A percentile compares a stretch with the other conserved stretches of the same genome.
Evolutionary conservation across 2,888 invertebrate genomes (phyloP).

Genomic region (Clanis bilineata): DNA sequence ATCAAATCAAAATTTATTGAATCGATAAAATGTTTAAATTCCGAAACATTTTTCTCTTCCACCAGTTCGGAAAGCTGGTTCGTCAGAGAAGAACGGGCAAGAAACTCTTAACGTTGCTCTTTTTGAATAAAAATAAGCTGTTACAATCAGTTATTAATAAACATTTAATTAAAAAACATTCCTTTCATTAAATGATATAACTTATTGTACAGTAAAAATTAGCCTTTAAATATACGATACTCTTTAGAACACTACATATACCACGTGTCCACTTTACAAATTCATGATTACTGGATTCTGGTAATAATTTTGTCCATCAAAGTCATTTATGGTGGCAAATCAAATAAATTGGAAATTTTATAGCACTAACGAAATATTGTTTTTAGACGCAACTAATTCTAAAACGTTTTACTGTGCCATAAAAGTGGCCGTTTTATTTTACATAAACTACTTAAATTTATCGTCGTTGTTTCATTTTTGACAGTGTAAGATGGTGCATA

Average conservation of each 20-base stretch:
- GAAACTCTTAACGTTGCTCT: too few species aligned
- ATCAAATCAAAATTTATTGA: too few species aligned
- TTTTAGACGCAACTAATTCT: constrained; percentile 55
- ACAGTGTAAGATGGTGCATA: constrained; percentile 50
- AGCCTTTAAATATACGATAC: neutral
- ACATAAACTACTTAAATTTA: constrained; percentile 66
- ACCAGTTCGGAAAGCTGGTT: too few species aligned
- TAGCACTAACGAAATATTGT: constrained; percentile 54
- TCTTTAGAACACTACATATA: neutral
- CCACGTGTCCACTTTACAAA: neutral
- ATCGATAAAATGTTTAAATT: too few species aligned
- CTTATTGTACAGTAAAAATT: neutral
- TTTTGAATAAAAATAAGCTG: too few species aligned
- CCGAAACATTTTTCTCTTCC: too few species aligned
- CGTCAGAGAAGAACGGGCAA: too few species aligned
- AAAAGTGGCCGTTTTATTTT: constrained; percentile 61
- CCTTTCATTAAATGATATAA: too few species aligned
- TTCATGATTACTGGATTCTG: constrained; percentile 8
- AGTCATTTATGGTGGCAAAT: constrained; percentile 35
- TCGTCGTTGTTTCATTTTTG: constrained; percentile 61
- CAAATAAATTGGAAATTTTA: constrained; percentile 54
- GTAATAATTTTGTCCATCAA: constrained; percentile 17
- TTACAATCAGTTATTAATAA: too few species aligned
- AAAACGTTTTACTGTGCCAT: constrained; percentile 59
- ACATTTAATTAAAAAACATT: too few species aligned